Conservation (phyloP, 2,797 vertebrate genomes). For the Oryzias sinensis region DNA sequence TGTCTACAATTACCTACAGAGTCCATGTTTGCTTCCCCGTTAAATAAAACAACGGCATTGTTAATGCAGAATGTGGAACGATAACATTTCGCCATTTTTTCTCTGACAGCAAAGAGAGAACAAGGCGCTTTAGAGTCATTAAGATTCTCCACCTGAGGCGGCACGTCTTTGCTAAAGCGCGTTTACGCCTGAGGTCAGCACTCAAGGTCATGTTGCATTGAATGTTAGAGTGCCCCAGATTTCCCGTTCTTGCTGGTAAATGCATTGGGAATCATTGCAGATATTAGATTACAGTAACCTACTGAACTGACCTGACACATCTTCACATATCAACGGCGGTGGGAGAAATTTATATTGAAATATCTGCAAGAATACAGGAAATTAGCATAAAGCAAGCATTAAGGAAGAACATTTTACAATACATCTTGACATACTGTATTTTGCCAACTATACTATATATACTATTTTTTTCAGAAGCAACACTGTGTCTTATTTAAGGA, state of each 20-base stretch:
- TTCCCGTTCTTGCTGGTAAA: slow-evolving; percentile 29
- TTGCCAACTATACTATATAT: too few relatives aligned
- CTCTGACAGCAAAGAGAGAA: not conserved
- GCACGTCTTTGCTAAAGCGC: too few relatives aligned
- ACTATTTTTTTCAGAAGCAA: too few relatives aligned
- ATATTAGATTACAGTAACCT: slow-evolving; percentile 13
- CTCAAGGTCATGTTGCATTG: slow-evolving; percentile 15
- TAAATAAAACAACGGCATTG: slow-evolving; percentile 46
- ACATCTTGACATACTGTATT: too few relatives aligned
- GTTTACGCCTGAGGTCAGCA: not conserved
- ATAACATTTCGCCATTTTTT: slow-evolving; percentile 6
- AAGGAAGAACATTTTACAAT: too few relatives aligned
- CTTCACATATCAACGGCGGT: slow-evolving; percentile 14
- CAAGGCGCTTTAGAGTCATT: slow-evolving; percentile 2
- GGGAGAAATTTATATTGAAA: too few relatives aligned
- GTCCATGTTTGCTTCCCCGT: slow-evolving; percentile 25
- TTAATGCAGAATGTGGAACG: slow-evolving; percentile 24
- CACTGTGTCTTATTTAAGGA: too few relatives aligned
- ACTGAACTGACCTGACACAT: slow-evolving; percentile 1
- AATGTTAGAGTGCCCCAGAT: slow-evolving; percentile 37
- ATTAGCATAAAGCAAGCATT: too few relatives aligned
- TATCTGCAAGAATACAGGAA: too few relatives aligned
- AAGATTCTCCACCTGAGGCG: not conserved
- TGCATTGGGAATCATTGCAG: slow-evolving; percentile 23
- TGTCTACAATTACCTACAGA: slow-evolving; percentile 20